phyloP scores from a whole-genome alignment of 2,888 invertebrate genomes.

The Pseudeuparius sepicola region DNA sequence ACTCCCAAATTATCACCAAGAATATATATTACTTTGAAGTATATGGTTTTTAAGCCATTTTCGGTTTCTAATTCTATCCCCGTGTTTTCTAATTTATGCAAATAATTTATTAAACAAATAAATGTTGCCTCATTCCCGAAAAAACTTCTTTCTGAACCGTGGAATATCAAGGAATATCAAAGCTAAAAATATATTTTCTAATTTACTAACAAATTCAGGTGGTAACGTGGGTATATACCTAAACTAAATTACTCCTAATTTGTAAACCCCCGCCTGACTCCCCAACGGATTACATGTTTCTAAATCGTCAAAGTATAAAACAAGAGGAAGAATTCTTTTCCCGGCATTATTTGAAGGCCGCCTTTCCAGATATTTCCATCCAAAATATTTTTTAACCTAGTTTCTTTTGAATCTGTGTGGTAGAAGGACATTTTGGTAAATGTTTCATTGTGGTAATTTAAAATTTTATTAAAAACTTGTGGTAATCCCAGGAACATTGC shows the following conservation, averaged over 20 bases:
- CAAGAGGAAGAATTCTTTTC: conserved; percentile 11
- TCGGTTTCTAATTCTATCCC: conserved; percentile 4
- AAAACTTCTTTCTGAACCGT: conserved; percentile 19
- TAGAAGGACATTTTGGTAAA: too few species aligned
- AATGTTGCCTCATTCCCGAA: conserved; percentile 26
- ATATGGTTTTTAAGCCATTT: conserved; percentile 21
- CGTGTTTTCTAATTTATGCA: conserved; percentile 21
- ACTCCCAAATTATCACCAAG: conserved; percentile 29
- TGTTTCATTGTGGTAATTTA: conserved; percentile 12
- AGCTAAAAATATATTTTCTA: conserved; percentile 27
- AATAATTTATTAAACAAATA: conserved; percentile 22
- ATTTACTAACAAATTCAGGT: conserved; percentile 18
- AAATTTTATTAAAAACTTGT: conserved; percentile 9
- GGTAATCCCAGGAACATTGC: conserved; percentile 14
- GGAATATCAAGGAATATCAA: conserved; percentile 13
- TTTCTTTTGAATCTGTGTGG: too few species aligned
- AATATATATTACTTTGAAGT: conserved; percentile 18
- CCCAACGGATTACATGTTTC: conserved; percentile 27
- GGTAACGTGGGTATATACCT: conserved; percentile 23
- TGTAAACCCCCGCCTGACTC: conserved; percentile 24
- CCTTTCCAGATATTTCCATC: conserved; percentile 10
- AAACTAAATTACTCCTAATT: conserved; percentile 27
- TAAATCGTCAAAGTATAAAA: conserved; percentile 26
- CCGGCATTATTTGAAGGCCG: conserved; percentile 4
- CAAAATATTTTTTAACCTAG: conserved; percentile 12